phyloP scores from a whole-genome alignment of 1,140 invertebrate species.

The Drosophila biarmipes region DNA sequence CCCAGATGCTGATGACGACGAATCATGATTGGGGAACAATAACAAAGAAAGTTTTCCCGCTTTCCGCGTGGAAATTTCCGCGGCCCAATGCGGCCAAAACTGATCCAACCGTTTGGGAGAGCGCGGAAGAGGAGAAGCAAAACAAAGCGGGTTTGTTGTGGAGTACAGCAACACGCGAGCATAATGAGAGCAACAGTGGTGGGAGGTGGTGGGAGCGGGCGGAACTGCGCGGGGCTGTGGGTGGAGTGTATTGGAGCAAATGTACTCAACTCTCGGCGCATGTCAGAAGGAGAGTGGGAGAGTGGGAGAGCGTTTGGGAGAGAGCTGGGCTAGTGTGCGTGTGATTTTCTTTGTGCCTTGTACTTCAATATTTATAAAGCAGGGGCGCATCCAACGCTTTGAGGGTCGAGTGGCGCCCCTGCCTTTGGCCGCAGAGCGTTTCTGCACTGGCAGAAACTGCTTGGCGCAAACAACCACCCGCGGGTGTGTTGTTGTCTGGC shows the following conservation, averaged over 20 bases:
- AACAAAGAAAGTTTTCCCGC: constrained; percentile 40
- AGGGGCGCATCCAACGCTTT: constrained; percentile 20
- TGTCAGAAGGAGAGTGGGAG: constrained; percentile 32
- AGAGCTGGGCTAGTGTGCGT: constrained; percentile 46
- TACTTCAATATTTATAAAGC: constrained; percentile 59
- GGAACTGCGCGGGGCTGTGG: not conserved
- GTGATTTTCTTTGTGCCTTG: constrained; percentile 47
- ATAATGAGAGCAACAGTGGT: constrained; percentile 38
- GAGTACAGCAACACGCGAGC: constrained; percentile 26
- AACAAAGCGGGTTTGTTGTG: constrained; percentile 23
- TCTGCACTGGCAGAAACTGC: constrained; percentile 9
- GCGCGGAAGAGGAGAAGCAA: constrained; percentile 42
- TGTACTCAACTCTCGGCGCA: constrained; percentile 53
- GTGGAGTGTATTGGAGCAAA: constrained; percentile 40
- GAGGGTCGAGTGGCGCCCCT: not conserved
- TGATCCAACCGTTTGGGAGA: constrained; percentile 32
- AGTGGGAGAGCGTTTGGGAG: not conserved
- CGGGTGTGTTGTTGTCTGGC: constrained; percentile 61
- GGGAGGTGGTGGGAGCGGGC: not conserved
- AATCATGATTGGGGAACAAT: constrained; percentile 36
- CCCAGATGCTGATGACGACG: constrained; percentile 26
- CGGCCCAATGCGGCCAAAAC: constrained; percentile 32
- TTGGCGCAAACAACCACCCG: constrained; percentile 27
- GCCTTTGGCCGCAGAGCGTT: not conserved
- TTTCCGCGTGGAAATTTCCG: constrained; percentile 38